These are phyloP conservation scores for Schizotus pectinicornis DNA, from an alignment of 2,888 invertebrate genomes.

Conservation along the genomic window DNA sequence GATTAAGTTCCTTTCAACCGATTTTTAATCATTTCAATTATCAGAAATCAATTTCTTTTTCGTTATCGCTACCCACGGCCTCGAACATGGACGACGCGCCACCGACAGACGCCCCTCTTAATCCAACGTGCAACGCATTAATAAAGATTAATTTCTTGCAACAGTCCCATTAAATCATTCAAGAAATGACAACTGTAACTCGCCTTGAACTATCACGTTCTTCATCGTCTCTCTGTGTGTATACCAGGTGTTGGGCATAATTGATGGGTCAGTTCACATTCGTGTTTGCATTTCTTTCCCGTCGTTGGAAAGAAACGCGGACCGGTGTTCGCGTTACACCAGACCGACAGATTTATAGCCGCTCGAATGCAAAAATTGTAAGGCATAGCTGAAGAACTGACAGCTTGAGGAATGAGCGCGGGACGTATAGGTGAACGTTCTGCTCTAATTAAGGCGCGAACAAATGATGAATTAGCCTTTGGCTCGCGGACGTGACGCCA, in stretches of 20 bases:
- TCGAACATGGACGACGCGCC: slow-evolving; percentile 29
- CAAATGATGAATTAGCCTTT: too few species aligned
- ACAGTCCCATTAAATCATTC: slow-evolving; percentile 51
- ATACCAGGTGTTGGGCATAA: slow-evolving; percentile 52
- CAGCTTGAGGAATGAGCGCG: background rate
- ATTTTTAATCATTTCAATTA: slow-evolving; percentile 29
- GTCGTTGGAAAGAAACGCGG: slow-evolving; percentile 14
- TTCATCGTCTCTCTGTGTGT: slow-evolving; percentile 40
- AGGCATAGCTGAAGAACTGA: too few species aligned
- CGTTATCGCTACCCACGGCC: slow-evolving; percentile 8
- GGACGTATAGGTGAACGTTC: background rate
- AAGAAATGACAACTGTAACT: slow-evolving; percentile 53
- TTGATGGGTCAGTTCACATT: slow-evolving; percentile 43
- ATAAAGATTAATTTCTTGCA: slow-evolving; percentile 52
- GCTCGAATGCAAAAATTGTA: slow-evolving; percentile 15
- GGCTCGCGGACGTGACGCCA: too few species aligned
- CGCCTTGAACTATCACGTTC: slow-evolving; percentile 56
- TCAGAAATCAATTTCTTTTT: slow-evolving; percentile 30
- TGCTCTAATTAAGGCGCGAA: background rate
- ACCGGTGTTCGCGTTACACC: slow-evolving; percentile 12
- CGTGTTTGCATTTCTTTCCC: slow-evolving; percentile 38
- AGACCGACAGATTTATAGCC: slow-evolving; percentile 17
- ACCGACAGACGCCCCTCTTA: slow-evolving; percentile 39
- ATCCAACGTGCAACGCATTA: slow-evolving; percentile 42
- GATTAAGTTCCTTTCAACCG: slow-evolving; percentile 33